Evolutionary conservation across 2,888 invertebrate species (phyloP).

Genomic region (Latheticus oryzae): DNA sequence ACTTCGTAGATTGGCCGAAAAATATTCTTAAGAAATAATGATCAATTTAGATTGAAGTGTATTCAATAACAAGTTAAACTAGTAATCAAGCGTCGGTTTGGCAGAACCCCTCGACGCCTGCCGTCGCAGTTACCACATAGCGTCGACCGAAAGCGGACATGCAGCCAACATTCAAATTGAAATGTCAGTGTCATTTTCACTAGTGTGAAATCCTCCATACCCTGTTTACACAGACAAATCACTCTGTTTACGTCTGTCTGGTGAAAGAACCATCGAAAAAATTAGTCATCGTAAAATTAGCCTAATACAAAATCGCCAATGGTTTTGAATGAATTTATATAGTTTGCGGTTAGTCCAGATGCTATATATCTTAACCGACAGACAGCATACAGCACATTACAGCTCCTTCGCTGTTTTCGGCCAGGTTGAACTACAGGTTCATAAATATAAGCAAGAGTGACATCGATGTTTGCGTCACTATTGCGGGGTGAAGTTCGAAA

Average conservation of each 20-base stretch:
- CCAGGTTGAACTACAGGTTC: conserved; percentile 50
- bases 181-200: conserved; percentile 65
- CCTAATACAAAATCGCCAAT: too few species aligned
- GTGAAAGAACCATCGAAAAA: conserved; percentile 42
- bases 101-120: conserved; percentile 51
- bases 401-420: conserved; percentile 44
- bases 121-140: conserved; percentile 52
- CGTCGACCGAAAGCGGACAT: conserved; percentile 54
- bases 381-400: conserved; percentile 33
- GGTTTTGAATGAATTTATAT: conserved; percentile 30
- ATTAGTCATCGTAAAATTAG: conserved; percentile 21
- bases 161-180: conserved; percentile 62
- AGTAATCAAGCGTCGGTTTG: conserved; percentile 49
- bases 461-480: conserved; percentile 48
- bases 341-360: conserved; percentile 33
- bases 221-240: conserved; percentile 55
- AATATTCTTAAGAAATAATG: conserved; percentile 27
- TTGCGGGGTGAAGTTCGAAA: conserved; percentile 21
- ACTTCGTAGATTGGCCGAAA: too few species aligned
- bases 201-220: conserved; percentile 49
- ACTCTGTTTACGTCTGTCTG: conserved; percentile 56
- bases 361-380: conserved; percentile 26
- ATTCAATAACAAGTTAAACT: conserved; percentile 48
- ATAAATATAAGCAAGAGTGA: conserved; percentile 54
- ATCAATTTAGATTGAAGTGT: conserved; percentile 37